Evolutionary conservation across 2,113 vertebrate species (phyloP).

Genomic region (Oncorhynchus masou): DNA sequence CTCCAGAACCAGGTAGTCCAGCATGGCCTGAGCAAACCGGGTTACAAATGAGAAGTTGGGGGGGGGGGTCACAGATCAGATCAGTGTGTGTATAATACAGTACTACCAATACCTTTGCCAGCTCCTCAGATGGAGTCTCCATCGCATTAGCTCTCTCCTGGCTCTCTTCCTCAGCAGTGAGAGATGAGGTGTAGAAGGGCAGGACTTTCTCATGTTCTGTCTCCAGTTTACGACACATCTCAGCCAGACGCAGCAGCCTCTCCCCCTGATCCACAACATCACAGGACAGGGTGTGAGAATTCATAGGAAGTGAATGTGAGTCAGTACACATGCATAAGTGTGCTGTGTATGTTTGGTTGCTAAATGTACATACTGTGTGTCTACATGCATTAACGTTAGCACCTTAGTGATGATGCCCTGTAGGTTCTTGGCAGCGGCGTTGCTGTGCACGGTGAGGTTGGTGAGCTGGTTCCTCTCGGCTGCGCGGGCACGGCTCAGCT

Average conservation of each 20-base stretch:
- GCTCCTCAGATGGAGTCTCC: slow-evolving; percentile 51
- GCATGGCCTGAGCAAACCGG: slow-evolving; percentile 58
- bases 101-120: slow-evolving; percentile 67
- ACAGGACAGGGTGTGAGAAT: not conserved
- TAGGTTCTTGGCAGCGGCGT: slow-evolving; percentile 67
- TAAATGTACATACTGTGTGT: slow-evolving; percentile 51
- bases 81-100: not conserved
- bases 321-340: too few species aligned
- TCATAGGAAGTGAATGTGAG: too few species aligned
- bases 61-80: not conserved
- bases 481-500: slow-evolving; percentile 52
- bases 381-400: too few species aligned
- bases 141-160: slow-evolving; percentile 26
- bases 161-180: slow-evolving; percentile 52
- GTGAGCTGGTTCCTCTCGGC: slow-evolving; percentile 57
- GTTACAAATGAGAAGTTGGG: not conserved
- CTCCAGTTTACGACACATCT: slow-evolving; percentile 82
- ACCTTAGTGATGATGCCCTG: slow-evolving; percentile 43
- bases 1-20: slow-evolving; percentile 72
- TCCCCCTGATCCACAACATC: slow-evolving; percentile 67
- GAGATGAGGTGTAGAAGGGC: slow-evolving; percentile 75
- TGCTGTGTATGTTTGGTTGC: not conserved
- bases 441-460: slow-evolving; percentile 66
- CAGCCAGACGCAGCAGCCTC: slow-evolving; percentile 73
- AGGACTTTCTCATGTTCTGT: slow-evolving; percentile 84